A percentile compares a stretch with the other conserved stretches of the same genome.
Evolutionary conservation across 2,888 invertebrate genomes (phyloP).

Genomic region (Netelia fuscicornis): DNA sequence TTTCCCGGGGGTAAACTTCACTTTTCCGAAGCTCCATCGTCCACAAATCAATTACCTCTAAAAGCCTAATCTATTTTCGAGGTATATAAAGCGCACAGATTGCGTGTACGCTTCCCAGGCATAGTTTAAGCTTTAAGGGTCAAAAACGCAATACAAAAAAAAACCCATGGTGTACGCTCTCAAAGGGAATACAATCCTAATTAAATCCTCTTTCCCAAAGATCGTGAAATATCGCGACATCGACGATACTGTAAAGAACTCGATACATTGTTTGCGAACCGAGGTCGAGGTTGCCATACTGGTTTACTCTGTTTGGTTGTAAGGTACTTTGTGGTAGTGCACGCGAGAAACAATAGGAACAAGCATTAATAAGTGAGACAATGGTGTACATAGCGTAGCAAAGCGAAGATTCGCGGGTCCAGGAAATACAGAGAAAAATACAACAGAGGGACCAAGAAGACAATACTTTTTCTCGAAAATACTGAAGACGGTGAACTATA

Average conservation of each 20-base stretch:
- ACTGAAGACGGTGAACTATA: neutral
- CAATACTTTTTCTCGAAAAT: constrained; percentile 9
- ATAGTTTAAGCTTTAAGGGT: too few relatives aligned
- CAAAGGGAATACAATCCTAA: too few relatives aligned
- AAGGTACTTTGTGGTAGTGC: neutral
- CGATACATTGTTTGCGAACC: neutral
- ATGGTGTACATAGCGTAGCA: neutral
- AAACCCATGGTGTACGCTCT: too few relatives aligned
- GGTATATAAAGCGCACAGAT: too few relatives aligned
- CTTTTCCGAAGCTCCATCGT: neutral
- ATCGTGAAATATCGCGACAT: too few relatives aligned
- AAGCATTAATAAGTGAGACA: constrained; percentile 27
- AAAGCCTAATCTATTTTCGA: too few relatives aligned
- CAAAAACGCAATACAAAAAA: too few relatives aligned
- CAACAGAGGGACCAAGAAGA: neutral
- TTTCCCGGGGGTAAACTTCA: neutral
- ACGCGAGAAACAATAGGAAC: constrained; percentile 20
- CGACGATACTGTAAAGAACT: neutral
- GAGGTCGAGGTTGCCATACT: neutral
- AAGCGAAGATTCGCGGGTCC: constrained; percentile 7
- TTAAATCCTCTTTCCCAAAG: too few relatives aligned
- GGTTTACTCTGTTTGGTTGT: constrained; percentile 7
- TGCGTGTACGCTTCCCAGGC: too few relatives aligned
- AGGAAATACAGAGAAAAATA: too few relatives aligned
- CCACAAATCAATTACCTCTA: too few relatives aligned